Evolutionary conservation across 2,888 invertebrate species (phyloP), one percentile per base, ranked within the genome.

Genomic region (Drosophila diplacantha): DNA sequence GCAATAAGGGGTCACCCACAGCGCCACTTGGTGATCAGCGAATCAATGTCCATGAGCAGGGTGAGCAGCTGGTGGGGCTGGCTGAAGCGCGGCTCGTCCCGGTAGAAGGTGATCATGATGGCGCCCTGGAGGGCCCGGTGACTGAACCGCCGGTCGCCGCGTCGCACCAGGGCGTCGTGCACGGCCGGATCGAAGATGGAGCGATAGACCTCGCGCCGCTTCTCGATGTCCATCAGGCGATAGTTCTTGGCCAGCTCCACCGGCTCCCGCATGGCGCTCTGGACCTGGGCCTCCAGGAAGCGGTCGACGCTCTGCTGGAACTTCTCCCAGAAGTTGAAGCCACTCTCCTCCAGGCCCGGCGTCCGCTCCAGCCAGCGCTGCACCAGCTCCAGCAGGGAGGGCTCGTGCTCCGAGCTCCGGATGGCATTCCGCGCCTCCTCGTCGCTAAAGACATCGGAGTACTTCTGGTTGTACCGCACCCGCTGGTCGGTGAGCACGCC

Each of bases 11-110:
- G 3, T 29, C 3, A 74, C 94, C 93, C 90, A 99, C 99, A 98
- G 88, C 99, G 92, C 99, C 99, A 99, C 89, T 99, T 99, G 38
- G 98, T 99, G 85, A 99, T 96, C 60, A 98, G 91, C 1, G 98
- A 96, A 90, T 99, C 99, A 53, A 99, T 97, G 85, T 99, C 99
- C 96, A 98, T 98, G 26, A 99, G 92, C 14, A 97, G 91, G 0
- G 94, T 95, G 14, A 99, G 90, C 68, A 99, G 92, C 88, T 98
- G 98, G 89, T 98, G 98, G 0, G 99, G 99, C 87, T 98, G 98
- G 78, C 97, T 97, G 90, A 99, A 99, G 46, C 98, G 92, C 0
- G 98, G 98, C 89, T 98, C 97, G 85, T 99, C 98, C 44, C 98
- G 91, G 89, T 99, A 99, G 87, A 98, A 94, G 2, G 95, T 98